phyloP scores from a whole-genome alignment of 2,888 invertebrate species.

The Lasioglossum malachurum region DNA sequence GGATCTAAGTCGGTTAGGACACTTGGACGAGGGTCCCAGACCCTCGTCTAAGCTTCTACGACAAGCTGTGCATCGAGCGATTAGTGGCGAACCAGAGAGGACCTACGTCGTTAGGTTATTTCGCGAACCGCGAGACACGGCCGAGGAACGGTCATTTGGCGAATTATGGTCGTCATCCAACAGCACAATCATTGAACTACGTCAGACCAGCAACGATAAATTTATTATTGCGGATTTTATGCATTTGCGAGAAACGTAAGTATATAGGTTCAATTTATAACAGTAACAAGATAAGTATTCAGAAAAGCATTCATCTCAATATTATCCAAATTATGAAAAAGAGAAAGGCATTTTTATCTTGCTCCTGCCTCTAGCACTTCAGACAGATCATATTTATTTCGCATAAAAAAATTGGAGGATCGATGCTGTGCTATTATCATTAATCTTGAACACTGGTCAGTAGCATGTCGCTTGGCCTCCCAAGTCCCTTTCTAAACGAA shows the following conservation, averaged over 20 bases:
- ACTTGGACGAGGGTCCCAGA: not conserved
- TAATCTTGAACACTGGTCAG: too few species aligned
- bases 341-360: too few species aligned
- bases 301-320: not conserved
- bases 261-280: not conserved
- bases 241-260: too few species aligned
- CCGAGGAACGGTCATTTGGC: not conserved
- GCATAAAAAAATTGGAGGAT: too few species aligned
- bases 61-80: not conserved
- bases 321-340: too few species aligned
- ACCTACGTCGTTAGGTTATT: not conserved
- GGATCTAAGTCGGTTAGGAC: not conserved
- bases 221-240: not conserved
- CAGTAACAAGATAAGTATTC: not conserved
- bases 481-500: too few species aligned
- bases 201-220: not conserved
- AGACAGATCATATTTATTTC: too few species aligned
- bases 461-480: too few species aligned
- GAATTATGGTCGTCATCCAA: not conserved
- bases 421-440: too few species aligned
- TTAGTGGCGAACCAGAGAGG: conserved; percentile 5
- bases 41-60: not conserved
- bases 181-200: not conserved
- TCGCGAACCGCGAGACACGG: not conserved
- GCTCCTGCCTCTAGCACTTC: too few species aligned